A percentile compares a stretch with the other conserved stretches of the same genome.
These are phyloP conservation scores for Idris sp. DNA, from an alignment of 1,140 invertebrate genomes.

Conservation along the genomic window DNA sequence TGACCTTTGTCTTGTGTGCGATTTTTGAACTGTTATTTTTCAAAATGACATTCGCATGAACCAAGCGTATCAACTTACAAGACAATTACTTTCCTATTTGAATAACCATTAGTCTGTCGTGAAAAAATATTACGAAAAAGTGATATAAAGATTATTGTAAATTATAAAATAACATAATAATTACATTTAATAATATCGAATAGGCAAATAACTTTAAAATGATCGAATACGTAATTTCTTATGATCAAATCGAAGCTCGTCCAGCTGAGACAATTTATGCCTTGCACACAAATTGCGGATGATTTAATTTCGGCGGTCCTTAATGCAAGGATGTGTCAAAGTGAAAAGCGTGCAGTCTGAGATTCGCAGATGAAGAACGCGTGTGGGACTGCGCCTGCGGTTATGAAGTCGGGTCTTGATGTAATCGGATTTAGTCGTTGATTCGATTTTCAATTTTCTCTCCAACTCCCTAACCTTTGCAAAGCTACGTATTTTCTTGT, in stretches of 20 bases:
- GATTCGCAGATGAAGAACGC: conserved; percentile 45
- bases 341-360: conserved; percentile 48
- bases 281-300: conserved; percentile 44
- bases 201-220: too few relatives aligned
- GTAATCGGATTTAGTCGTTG: conserved; percentile 72
- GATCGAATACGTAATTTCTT: too few relatives aligned
- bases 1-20: conserved; percentile 32
- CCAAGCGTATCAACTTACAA: conserved; percentile 24
- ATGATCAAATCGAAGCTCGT: conserved; percentile 2
- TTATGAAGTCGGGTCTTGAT: conserved; percentile 64
- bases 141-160: too few relatives aligned
- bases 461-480: conserved; percentile 58
- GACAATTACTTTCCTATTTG: conserved; percentile 23
- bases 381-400: conserved; percentile 61
- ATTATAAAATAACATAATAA: too few relatives aligned
- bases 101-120: too few relatives aligned
- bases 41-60: conserved; percentile 42
- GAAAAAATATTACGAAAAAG: too few relatives aligned
- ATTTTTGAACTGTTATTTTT: conserved; percentile 48
- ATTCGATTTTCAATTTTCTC: conserved; percentile 74
- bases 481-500: conserved; percentile 64
- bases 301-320: conserved; percentile 59
- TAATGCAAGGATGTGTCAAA: conserved; percentile 41
- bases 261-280: conserved; percentile 22
- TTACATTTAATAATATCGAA: too few relatives aligned